Percentiles rank a stretch among this genome's conserved stretches.
These are phyloP conservation scores for Benitochromis conjunctus DNA, from an alignment of 2,113 vertebrate genomes.

Conservation along the genomic window DNA sequence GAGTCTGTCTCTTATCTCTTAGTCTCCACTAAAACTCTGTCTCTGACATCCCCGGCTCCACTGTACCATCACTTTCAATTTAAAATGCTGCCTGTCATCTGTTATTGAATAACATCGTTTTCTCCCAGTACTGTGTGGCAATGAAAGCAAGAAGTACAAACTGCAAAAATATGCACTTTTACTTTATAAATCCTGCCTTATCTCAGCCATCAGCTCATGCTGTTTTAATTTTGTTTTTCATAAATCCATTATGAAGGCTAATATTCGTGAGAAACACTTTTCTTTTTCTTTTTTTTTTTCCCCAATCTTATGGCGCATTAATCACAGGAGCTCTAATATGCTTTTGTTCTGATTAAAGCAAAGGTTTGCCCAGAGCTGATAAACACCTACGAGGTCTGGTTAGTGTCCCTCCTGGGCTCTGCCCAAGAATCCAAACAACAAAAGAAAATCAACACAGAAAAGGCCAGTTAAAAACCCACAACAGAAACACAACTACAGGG, in stretches of 20 bases:
- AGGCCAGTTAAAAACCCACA: conserved; percentile 4
- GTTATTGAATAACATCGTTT: not conserved
- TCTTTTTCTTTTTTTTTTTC: not conserved
- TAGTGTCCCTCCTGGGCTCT: conserved; percentile 33
- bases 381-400: conserved; percentile 48
- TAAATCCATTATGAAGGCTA: conserved; percentile 51
- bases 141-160: conserved; percentile 1
- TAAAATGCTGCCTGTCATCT: not conserved
- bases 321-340: conserved; percentile 56
- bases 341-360: conserved; percentile 53
- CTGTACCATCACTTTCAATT: not conserved
- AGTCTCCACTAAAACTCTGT: not conserved
- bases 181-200: conserved; percentile 6
- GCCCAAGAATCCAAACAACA: conserved; percentile 12
- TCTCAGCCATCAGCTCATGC: not conserved
- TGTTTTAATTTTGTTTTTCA: conserved; percentile 33
- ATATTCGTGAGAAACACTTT: conserved; percentile 50
- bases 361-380: conserved; percentile 53
- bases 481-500: not conserved
- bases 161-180: not conserved
- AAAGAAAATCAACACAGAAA: conserved; percentile 49
- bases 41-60: not conserved
- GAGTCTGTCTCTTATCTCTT: not conserved
- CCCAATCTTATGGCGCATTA: conserved; percentile 38
- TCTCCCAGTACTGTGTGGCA: not conserved